Base-by-base conservation (phyloP, 2,888 invertebrate species). In the Eutolmus rufibarbis region DNA sequence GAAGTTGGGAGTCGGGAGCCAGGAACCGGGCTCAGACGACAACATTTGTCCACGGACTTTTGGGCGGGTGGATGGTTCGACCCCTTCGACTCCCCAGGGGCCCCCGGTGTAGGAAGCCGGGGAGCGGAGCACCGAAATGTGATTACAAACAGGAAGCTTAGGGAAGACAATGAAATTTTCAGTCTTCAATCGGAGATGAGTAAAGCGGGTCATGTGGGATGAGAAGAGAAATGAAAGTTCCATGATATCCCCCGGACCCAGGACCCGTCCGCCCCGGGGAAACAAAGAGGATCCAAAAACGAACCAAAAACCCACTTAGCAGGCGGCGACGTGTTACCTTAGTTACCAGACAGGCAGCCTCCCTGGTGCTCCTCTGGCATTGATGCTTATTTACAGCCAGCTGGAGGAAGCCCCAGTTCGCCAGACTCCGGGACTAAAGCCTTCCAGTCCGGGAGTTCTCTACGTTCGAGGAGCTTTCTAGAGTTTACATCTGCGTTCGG, bases 181-280 rank as follows among this genome's bases (percentile, higher is more conserved):
- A 87, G 74, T 74, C 87, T 87, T 87, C 87, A 87, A 87, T 87
- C 84, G 87, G 87, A 87, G 87, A 87, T 87, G 87, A 87, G 87
- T 76, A 74, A 56, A 86, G 40, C 76, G 76, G 56, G 86, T 86
- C 57, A 57, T 23, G 57, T 74, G 40, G 76, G 28, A 57, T 16
- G 86, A 23, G 76, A 23, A 56, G 86, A 66, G 76, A 76, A 40
- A 77, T 78, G 86, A 46, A 86, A 77, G 51, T 86, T 86, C 34
- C 37, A 82, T 66, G 37, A 82, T 57, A 82, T 77, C 56, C 43
- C 40, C 43, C 43, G 34, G 37, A 31, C 31, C 40, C 9, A 34
- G 66, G 66, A n/a, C 23, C 43, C 14, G 43, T 16, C 43, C 43
- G 43, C 3, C 16, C 4, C 43, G 56, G 23, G 28, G 16, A 46